phyloP scores from a whole-genome alignment of 2,888 invertebrate species.

The Diarsia dahlii region DNA sequence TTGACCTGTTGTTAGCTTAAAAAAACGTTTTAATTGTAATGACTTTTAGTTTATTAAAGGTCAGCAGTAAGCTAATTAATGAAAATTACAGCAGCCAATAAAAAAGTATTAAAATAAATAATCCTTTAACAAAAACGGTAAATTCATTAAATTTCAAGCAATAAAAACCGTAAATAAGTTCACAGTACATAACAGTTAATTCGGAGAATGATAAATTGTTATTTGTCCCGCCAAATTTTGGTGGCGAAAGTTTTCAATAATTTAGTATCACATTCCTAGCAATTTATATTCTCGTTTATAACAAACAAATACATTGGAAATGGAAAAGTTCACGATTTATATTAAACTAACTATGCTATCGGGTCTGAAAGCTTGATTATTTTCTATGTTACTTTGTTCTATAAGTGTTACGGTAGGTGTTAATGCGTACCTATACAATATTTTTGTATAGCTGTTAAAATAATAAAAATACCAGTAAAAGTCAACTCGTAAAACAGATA shows the following conservation, averaged over 20 bases:
- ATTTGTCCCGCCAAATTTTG: slow-evolving; percentile 52
- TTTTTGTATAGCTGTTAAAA: not conserved
- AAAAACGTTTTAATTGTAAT: not conserved
- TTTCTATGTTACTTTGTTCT: too few species aligned
- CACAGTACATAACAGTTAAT: slow-evolving; percentile 51
- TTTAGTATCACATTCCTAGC: slow-evolving; percentile 52
- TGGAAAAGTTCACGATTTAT: slow-evolving; percentile 29
- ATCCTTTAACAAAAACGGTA: slow-evolving; percentile 42
- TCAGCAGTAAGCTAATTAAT: slow-evolving; percentile 1
- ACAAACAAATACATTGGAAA: slow-evolving; percentile 35
- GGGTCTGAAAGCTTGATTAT: not conserved
- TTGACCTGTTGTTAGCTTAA: not conserved
- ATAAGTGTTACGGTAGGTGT: not conserved
- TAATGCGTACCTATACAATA: not conserved
- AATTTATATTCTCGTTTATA: slow-evolving; percentile 52
- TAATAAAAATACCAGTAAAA: too few species aligned
- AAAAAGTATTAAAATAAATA: slow-evolving; percentile 43
- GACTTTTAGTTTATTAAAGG: slow-evolving; percentile 5
- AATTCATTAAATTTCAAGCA: slow-evolving; percentile 47
- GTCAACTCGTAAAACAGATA: not conserved
- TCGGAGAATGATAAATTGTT: slow-evolving; percentile 55
- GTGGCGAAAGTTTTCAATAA: slow-evolving; percentile 57
- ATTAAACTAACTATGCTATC: slow-evolving; percentile 7
- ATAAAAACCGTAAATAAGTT: slow-evolving; percentile 55
- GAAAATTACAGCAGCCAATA: slow-evolving; percentile 15